Percentiles rank a stretch among this genome's conserved stretches.
Evolutionary conservation across 2,113 vertebrate species (phyloP).

Genomic region (Melanerpes aurifrons): DNA sequence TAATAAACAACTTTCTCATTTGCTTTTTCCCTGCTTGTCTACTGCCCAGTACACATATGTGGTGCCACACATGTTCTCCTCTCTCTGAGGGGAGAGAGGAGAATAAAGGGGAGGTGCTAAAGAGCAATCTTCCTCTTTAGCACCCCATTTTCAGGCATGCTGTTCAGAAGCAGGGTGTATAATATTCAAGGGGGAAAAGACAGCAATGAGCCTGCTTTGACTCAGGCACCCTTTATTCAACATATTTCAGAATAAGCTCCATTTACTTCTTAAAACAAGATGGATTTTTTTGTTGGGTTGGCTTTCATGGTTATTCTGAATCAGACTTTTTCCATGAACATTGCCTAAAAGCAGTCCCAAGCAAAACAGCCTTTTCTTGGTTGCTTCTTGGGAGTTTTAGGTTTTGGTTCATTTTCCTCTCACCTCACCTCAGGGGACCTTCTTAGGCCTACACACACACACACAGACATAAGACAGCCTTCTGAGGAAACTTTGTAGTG

Average conservation of each 20-base stretch:
- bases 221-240: neutral
- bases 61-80: too few species aligned
- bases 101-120: neutral
- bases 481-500: neutral
- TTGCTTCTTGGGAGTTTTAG: neutral
- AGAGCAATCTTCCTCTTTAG: neutral
- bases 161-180: neutral
- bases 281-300: neutral
- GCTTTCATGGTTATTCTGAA: neutral
- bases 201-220: neutral
- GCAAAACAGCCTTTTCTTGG: neutral
- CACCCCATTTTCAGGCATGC: neutral
- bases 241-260: neutral
- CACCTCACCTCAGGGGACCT: conserved; percentile 46
- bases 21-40: neutral
- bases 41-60: rapidly evolving
- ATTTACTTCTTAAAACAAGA: conserved; percentile 1
- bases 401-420: conserved; percentile 6
- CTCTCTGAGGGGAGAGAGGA: neutral
- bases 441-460: neutral
- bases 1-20: neutral
- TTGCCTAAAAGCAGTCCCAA: neutral
- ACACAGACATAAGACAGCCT: neutral
- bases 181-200: neutral
- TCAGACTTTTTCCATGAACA: neutral